phyloP scores from a whole-genome alignment of 2,888 invertebrate genomes.

The Serripes groenlandicus region DNA sequence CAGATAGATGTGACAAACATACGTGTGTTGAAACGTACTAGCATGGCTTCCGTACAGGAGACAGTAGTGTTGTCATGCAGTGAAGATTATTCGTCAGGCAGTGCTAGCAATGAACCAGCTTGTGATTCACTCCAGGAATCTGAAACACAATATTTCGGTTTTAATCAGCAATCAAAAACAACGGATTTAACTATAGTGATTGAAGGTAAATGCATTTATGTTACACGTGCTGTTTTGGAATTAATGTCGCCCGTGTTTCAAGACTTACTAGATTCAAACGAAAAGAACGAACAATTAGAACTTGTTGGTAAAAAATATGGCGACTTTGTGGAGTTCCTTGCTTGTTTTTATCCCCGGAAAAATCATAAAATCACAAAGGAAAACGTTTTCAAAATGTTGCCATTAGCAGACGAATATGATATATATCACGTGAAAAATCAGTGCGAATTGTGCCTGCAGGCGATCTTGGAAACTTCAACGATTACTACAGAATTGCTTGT shows the following conservation, averaged over 20 bases:
- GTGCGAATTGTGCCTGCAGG: not conserved
- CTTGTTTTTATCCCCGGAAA: conserved; percentile 8
- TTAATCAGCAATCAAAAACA: not conserved
- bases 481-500: not conserved
- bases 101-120: no score
- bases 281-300: not conserved
- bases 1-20: no score
- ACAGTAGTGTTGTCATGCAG: no score
- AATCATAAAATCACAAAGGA: not conserved
- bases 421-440: not conserved
- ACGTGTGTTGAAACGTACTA: no score
- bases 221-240: not conserved
- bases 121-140: no score
- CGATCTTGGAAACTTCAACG: not conserved
- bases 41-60: no score
- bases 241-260: not conserved
- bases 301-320: not conserved
- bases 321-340: conserved; percentile 7
- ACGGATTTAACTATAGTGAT: conserved; percentile 17
- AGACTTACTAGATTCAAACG: not conserved
- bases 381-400: conserved; percentile 10
- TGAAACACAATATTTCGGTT: no score
- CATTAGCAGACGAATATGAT: not conserved
- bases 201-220: not conserved
- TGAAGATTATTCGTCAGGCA: no score